Percentiles rank a stretch among this genome's conserved stretches.
phyloP scores from a whole-genome alignment of 2,113 vertebrate species.

The Tragelaphus strepsiceros region DNA sequence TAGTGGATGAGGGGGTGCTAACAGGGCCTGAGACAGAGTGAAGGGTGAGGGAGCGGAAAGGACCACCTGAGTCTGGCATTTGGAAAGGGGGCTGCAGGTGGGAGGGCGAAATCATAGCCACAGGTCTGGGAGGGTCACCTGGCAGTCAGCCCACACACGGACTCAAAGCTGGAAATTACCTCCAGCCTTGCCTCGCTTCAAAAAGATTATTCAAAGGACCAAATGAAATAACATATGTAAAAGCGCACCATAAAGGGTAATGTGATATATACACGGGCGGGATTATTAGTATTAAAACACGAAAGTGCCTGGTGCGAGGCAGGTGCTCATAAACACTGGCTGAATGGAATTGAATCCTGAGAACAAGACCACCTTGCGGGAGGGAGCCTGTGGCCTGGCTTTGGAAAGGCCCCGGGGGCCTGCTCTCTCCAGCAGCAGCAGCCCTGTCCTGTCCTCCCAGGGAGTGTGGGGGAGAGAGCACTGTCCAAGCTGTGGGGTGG shows the following conservation, averaged over 20 bases:
- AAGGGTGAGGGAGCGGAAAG: neutral
- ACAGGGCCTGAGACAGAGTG: neutral
- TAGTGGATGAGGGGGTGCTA: neutral
- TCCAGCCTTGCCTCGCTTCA: neutral
- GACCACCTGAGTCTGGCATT: neutral
- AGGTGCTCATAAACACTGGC: neutral
- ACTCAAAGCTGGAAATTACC: neutral
- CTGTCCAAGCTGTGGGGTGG: neutral
- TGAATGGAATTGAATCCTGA: neutral
- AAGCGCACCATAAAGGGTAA: neutral
- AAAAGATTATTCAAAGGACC: neutral
- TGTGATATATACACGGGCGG: accelerated
- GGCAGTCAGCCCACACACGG: accelerated
- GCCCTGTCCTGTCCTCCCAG: accelerated
- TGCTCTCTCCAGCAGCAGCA: neutral
- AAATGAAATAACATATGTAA: neutral
- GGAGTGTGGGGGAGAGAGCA: neutral
- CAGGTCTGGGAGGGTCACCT: accelerated
- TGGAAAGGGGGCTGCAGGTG: neutral
- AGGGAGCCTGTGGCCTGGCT: neutral
- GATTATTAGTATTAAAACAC: too few relatives aligned
- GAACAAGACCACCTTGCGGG: neutral
- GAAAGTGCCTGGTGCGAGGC: accelerated
- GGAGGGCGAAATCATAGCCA: accelerated
- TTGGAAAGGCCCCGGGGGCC: neutral